Percentiles rank a stretch among this genome's conserved stretches.
phyloP scores from a whole-genome alignment of 2,888 invertebrate genomes.

The Acrobasis repandana region DNA sequence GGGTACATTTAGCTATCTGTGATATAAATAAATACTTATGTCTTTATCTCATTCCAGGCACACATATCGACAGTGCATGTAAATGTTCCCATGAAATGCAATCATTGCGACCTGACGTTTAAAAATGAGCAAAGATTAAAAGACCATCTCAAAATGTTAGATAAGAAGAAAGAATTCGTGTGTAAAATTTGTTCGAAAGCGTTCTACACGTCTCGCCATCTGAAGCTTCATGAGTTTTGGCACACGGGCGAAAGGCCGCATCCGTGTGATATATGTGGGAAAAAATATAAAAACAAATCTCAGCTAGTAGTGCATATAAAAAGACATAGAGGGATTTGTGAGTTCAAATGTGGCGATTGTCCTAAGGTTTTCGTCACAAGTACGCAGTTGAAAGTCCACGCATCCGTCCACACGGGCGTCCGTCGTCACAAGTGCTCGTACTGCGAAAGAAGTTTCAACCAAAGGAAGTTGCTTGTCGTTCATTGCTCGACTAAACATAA shows the following conservation, averaged over 20 bases:
- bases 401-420: constrained; percentile 43
- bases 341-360: constrained; percentile 40
- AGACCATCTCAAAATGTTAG: constrained; percentile 40
- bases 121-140: constrained; percentile 44
- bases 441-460: constrained; percentile 42
- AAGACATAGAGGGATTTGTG: constrained; percentile 39
- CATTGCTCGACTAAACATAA: constrained; percentile 35
- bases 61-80: constrained; percentile 39
- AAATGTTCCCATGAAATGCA: constrained; percentile 42
- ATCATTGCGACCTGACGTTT: constrained; percentile 51
- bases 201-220: constrained; percentile 32
- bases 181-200: constrained; percentile 52
- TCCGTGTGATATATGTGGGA: constrained; percentile 48
- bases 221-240: constrained; percentile 53
- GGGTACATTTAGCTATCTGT: too few relatives aligned
- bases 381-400: constrained; percentile 37
- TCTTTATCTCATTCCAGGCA: not conserved
- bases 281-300: constrained; percentile 49
- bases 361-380: constrained; percentile 33
- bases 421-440: constrained; percentile 35
- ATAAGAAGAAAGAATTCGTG: constrained; percentile 38
- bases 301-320: constrained; percentile 44
- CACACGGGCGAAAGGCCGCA: constrained; percentile 51
- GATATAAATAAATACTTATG: not conserved
- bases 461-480: constrained; percentile 39